Percentiles rank a stretch among this genome's conserved stretches.
These are phyloP conservation scores for Parnassius glacialis DNA, from an alignment of 2,888 invertebrate genomes.

Conservation along the genomic window DNA sequence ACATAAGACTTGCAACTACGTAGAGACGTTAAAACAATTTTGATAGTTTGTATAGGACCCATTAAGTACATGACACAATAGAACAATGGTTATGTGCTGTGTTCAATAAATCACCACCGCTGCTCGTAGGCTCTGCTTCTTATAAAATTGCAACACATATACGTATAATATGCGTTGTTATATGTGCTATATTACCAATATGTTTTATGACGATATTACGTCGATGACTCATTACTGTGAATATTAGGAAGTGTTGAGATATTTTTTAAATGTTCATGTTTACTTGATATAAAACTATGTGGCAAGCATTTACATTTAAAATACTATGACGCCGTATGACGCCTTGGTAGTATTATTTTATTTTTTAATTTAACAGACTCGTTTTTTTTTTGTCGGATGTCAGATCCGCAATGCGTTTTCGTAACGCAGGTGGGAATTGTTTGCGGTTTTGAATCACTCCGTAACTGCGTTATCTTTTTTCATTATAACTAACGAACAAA, in stretches of 20 bases:
- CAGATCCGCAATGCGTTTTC: too few species aligned
- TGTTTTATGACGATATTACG: neutral
- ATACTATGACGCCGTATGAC: too few species aligned
- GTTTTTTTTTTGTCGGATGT: too few species aligned
- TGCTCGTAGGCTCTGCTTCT: neutral
- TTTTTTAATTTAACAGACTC: too few species aligned
- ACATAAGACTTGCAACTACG: too few species aligned
- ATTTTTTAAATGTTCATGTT: conserved; percentile 4
- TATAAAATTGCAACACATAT: neutral
- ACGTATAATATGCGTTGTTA: conserved; percentile 1
- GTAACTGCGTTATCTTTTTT: too few species aligned
- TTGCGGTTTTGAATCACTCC: too few species aligned
- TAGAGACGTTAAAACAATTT: conserved; percentile 3
- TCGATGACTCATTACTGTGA: conserved; percentile 15
- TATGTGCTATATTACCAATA: neutral
- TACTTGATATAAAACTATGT: neutral
- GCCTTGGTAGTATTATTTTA: too few species aligned
- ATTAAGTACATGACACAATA: neutral
- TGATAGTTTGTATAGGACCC: neutral
- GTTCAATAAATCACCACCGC: neutral
- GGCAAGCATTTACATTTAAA: too few species aligned
- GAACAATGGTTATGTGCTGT: neutral
- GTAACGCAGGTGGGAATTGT: too few species aligned
- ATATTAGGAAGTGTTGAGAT: conserved; percentile 14
- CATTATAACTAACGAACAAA: too few species aligned